phyloP scores from a whole-genome alignment of 2,888 invertebrate genomes.

The Drosophila nigritarsus region DNA sequence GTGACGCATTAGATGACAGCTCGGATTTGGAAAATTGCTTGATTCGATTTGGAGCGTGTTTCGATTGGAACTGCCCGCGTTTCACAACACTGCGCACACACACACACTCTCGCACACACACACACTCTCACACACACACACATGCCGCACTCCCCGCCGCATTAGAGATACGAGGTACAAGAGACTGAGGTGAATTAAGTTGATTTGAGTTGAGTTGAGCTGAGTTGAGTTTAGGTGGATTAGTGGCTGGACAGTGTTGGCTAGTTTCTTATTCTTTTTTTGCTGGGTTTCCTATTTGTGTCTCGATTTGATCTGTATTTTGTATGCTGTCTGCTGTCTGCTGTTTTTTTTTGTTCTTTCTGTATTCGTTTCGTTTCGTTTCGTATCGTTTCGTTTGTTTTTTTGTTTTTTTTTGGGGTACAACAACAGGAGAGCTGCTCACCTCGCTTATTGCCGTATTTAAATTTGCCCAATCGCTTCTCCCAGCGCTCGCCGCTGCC shows the following conservation, averaged over 20 bases:
- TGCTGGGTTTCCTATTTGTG: constrained; percentile 13
- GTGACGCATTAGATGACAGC: constrained; percentile 32
- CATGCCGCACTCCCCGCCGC: constrained; percentile 59
- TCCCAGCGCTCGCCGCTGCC: constrained; percentile 80
- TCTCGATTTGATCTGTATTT: background rate
- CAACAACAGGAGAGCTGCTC: constrained; percentile 56
- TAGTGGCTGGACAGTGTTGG: constrained; percentile 24
- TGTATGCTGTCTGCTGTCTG: constrained; percentile 4
- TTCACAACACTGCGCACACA: constrained; percentile 40
- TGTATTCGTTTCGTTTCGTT: constrained; percentile 8
- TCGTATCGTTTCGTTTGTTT: constrained; percentile 4
- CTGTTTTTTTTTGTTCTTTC: constrained; percentile 11
- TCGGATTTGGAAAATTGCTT: constrained; percentile 40
- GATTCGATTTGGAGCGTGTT: constrained; percentile 36
- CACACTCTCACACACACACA: constrained; percentile 33
- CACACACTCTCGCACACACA: constrained; percentile 9
- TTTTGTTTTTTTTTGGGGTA: constrained; percentile 30
- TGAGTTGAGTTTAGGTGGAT: constrained; percentile 24
- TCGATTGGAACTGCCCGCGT: constrained; percentile 60
- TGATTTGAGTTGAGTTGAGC: constrained; percentile 5
- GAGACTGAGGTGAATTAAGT: constrained; percentile 35
- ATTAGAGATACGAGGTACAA: constrained; percentile 6
- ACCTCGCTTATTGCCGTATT: constrained; percentile 86
- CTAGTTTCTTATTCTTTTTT: background rate
- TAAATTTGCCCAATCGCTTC: constrained; percentile 85